Evolutionary conservation across 2,113 vertebrate species (phyloP).

Genomic region (Phoenicopterus ruber): DNA sequence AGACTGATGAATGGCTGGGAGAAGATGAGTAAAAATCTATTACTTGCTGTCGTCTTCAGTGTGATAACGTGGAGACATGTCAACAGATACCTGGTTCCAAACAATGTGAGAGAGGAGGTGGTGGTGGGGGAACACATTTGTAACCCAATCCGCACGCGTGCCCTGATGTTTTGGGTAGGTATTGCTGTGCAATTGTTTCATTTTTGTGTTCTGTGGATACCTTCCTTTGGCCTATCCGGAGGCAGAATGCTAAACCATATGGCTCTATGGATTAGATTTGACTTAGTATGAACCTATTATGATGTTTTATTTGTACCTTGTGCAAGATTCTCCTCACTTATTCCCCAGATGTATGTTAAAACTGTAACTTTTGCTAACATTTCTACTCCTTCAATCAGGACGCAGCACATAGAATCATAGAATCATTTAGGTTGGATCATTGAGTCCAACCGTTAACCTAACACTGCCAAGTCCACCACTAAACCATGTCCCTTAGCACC

Average conservation of each 20-base stretch:
- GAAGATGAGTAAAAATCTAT: background rate
- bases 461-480: too few relatives aligned
- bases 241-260: background rate
- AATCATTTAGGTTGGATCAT: too few relatives aligned
- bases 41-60: background rate
- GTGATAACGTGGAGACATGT: background rate
- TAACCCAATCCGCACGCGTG: background rate
- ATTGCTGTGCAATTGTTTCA: background rate
- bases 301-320: background rate
- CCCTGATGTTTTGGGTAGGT: background rate
- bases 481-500: background rate
- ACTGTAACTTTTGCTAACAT: background rate
- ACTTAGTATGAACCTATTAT: background rate
- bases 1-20: background rate
- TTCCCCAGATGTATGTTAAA: background rate
- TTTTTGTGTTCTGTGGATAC: background rate
- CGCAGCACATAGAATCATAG: background rate
- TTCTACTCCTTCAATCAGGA: background rate
- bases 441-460: too few relatives aligned
- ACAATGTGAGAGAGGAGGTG: too few relatives aligned
- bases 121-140: background rate
- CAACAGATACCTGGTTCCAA: background rate
- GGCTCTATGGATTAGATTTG: background rate
- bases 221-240: background rate
- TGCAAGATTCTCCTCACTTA: rapidly evolving